These are phyloP conservation scores for Clarias batrachus DNA, from an alignment of 2,113 vertebrate species.

Conservation along the genomic window DNA sequence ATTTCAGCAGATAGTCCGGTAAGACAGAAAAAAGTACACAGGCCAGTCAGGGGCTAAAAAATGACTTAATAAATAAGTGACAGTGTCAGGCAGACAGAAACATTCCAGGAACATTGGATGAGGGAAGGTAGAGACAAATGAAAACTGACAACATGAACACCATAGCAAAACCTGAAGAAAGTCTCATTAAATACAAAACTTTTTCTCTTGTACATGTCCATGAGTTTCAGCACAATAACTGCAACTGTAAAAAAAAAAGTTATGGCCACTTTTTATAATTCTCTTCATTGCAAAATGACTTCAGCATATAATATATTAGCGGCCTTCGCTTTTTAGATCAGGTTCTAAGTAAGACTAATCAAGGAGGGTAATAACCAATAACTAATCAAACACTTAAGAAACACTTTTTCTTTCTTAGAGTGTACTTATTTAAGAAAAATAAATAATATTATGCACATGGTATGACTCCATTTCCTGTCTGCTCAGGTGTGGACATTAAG, in stretches of 20 bases:
- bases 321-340: neutral
- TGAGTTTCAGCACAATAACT: neutral
- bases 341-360: neutral
- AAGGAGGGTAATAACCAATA: neutral
- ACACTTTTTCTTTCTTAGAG: neutral
- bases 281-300: neutral
- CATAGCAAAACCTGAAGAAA: neutral
- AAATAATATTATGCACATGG: constrained; percentile 6
- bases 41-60: constrained; percentile 26
- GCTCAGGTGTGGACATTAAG: neutral
- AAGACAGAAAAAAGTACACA: constrained; percentile 37
- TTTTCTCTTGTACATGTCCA: neutral
- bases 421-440: neutral
- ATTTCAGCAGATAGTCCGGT: constrained; percentile 50
- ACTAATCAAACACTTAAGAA: neutral
- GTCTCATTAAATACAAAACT: neutral
- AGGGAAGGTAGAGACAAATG: neutral
- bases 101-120: constrained; percentile 41
- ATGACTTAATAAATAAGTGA: constrained; percentile 46
- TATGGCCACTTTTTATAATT: neutral
- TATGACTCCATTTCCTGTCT: neutral
- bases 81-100: constrained; percentile 38
- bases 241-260: neutral
- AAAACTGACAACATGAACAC: constrained; percentile 16
- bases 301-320: neutral